Conservation (phyloP, 2,888 invertebrate genomes). For the Pecten maximus region DNA sequence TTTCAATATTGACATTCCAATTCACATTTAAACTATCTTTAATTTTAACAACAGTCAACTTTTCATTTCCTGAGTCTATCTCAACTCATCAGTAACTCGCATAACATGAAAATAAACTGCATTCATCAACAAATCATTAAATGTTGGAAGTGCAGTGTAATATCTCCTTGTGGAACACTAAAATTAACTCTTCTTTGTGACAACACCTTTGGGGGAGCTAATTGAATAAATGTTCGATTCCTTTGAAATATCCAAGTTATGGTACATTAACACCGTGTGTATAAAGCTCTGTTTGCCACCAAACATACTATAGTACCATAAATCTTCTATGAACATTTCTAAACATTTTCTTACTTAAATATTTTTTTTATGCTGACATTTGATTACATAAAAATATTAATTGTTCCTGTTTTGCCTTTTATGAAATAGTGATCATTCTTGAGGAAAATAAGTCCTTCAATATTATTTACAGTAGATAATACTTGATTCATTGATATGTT, state of each 20-base stretch:
- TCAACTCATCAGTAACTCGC: not conserved
- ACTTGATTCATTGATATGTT: not conserved
- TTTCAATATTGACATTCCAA: not conserved
- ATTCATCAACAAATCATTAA: slow-evolving; percentile 22
- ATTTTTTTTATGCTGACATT: too few species aligned
- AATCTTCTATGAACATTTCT: too few species aligned
- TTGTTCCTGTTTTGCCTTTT: too few species aligned
- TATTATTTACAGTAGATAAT: not conserved
- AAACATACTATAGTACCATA: too few species aligned
- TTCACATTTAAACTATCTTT: not conserved
- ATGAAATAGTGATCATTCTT: not conserved
- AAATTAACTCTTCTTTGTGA: not conserved
- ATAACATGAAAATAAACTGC: not conserved
- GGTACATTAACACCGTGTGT: too few species aligned
- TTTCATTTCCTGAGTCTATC: not conserved
- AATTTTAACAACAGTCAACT: not conserved
- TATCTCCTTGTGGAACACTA: not conserved
- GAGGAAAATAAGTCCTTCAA: not conserved
- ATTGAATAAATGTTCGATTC: not conserved
- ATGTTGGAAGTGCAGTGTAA: not conserved
- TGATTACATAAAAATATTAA: too few species aligned
- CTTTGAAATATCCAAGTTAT: too few species aligned
- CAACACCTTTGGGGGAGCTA: not conserved
- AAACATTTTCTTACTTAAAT: too few species aligned
- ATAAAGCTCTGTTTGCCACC: too few species aligned